Evolutionary conservation across 2,888 invertebrate genomes (phyloP).

Genomic region (Melanchra persicariae): DNA sequence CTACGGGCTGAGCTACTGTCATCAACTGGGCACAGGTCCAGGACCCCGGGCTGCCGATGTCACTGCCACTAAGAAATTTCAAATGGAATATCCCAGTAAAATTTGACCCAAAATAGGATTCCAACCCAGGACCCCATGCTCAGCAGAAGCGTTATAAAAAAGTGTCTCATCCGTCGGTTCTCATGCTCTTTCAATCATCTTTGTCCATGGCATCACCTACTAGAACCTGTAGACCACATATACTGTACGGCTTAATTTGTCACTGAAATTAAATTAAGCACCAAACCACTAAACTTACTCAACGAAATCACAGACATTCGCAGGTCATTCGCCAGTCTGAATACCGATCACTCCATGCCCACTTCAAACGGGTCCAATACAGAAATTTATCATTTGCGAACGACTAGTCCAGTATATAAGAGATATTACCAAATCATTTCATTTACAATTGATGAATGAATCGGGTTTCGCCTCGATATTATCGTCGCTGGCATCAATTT

Average conservation of each 20-base stretch:
- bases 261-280: neutral
- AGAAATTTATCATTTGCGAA: slow-evolving; percentile 58
- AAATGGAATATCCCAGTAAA: too few relatives aligned
- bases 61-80: too few relatives aligned
- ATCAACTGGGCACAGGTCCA: too few relatives aligned
- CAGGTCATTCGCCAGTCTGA: slow-evolving; percentile 38
- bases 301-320: slow-evolving; percentile 14
- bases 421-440: slow-evolving; percentile 64
- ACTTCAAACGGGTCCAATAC: slow-evolving; percentile 44
- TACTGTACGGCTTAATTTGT: neutral
- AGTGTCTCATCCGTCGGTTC: neutral
- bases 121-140: too few relatives aligned
- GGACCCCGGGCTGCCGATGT: too few relatives aligned
- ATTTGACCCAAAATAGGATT: too few relatives aligned
- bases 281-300: slow-evolving; percentile 17
- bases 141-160: neutral
- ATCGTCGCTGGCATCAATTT: slow-evolving; percentile 65
- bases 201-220: too few relatives aligned
- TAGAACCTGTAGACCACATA: neutral
- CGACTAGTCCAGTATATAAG: slow-evolving; percentile 36
- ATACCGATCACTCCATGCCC: slow-evolving; percentile 56
- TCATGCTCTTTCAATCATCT: neutral
- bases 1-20: too few relatives aligned
- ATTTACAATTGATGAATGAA: slow-evolving; percentile 70
- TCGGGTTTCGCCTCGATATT: slow-evolving; percentile 65